Evolutionary conservation across 2,888 invertebrate genomes (phyloP), one percentile per base, ranked within the genome.

Genomic region (Heterodera filipjevi): DNA sequence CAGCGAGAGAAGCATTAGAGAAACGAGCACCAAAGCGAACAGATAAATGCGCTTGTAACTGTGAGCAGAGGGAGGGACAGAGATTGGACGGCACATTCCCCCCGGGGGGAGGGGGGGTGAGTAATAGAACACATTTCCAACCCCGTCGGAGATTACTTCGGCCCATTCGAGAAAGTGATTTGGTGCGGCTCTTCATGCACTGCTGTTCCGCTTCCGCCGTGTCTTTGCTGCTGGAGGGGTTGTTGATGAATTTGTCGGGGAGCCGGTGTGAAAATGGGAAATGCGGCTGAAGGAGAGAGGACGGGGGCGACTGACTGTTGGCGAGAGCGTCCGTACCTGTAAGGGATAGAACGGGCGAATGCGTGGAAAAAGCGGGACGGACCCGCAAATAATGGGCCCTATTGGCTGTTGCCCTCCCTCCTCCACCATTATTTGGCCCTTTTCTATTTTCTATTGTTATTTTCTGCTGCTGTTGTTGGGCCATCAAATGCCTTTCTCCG

Each of bases 1-100:
- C n/a, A 78, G 49, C 22, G 64, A 71, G 49, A 78, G 66, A 30
- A 78, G 76, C 49, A 78, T 46, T 27, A 77, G 35, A 30, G 78
- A 75, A 30, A 78, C 77, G 46, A 76, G 27, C 33, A 78, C 77
- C 53, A 78, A 35, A 3, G 59, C 77, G 35, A 78, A 39, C 59
- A 78, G 30, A 39, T 78, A 78, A 32, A 78, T 78, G 19, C 49
- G 76, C 66, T 77, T 78, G 70, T 76, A 76, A 30, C 76, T 76
- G 66, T 32, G 16, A 66, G 10, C 27, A 33, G 14, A 32, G 39
- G n/a, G 44, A 30, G 44, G 32, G n/a, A 74, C 27, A 59, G 27
- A 30, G 33, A 59, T 49, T 35, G 8, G n/a, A 16, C 5, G 71
- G 35, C 16, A 35, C 30, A n/a, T 71, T 32, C 74, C 59, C n/a